These are phyloP conservation scores for Kuschelorhynchus macadamiae DNA, from an alignment of 2,888 invertebrate species.

Conservation along the genomic window DNA sequence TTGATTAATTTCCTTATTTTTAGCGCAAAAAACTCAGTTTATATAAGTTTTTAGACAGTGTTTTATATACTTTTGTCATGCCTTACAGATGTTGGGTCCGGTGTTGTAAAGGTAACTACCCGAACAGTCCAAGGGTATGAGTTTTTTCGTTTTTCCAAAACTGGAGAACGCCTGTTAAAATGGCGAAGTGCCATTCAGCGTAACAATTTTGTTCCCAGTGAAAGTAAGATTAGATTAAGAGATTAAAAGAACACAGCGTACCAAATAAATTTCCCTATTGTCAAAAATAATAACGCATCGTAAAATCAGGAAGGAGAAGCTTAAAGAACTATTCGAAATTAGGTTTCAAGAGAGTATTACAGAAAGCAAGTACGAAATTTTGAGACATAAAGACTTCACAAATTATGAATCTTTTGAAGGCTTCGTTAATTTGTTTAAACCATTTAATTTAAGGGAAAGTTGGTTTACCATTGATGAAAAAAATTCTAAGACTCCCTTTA, in stretches of 20 bases:
- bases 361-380: conserved; percentile 7
- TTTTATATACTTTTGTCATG: background rate
- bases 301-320: conserved; percentile 2
- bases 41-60: background rate
- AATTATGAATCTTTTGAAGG: conserved; percentile 4
- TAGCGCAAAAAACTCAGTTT: background rate
- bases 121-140: background rate
- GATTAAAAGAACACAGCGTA: no score
- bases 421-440: background rate
- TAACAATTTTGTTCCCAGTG: background rate
- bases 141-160: conserved; percentile 4
- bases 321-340: background rate
- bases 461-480: conserved; percentile 3
- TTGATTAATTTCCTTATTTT: no score
- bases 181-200: no score
- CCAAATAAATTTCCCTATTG: conserved; percentile 7
- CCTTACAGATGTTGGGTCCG: background rate
- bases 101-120: conserved; percentile 2
- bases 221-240: background rate
- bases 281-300: conserved; percentile 6
- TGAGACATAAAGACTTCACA: background rate
- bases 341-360: background rate
- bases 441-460: conserved; percentile 1
- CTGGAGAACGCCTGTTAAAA: no score
- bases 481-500: no score